Evolutionary conservation across 1,140 invertebrate genomes (phyloP).

Genomic region (Saccostrea glomerata): DNA sequence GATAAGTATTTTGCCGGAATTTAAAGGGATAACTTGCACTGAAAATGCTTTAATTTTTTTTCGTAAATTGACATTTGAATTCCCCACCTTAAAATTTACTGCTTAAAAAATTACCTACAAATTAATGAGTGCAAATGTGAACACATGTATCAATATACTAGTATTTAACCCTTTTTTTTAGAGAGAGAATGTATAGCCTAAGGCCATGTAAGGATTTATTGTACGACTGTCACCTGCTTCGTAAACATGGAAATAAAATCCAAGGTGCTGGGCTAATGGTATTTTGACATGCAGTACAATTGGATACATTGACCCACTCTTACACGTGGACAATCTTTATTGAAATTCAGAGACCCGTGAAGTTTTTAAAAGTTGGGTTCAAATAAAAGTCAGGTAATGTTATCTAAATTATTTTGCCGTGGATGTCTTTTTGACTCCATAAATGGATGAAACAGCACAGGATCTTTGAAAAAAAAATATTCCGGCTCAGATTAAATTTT

Average conservation of each 20-base stretch:
- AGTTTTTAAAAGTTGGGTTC: not conserved
- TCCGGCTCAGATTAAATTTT: not conserved
- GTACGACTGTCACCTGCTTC: not conserved
- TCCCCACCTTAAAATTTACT: too few species aligned
- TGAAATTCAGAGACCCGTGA: not conserved
- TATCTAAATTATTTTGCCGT: not conserved
- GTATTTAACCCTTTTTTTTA: not conserved
- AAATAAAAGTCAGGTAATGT: constrained; percentile 15
- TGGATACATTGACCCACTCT: not conserved
- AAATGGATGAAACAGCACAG: not conserved
- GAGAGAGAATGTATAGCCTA: not conserved
- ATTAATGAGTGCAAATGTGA: too few species aligned
- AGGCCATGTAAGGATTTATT: not conserved
- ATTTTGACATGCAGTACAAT: not conserved
- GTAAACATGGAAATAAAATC: not conserved
- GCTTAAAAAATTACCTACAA: too few species aligned
- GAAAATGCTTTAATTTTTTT: too few species aligned
- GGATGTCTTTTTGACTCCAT: not conserved
- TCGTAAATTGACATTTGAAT: too few species aligned
- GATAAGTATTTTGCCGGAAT: too few species aligned
- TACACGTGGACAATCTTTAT: not conserved
- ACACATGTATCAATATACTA: not conserved
- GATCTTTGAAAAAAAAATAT: not conserved
- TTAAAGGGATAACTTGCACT: too few species aligned
- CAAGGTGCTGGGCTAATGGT: not conserved